phyloP scores from a whole-genome alignment of 2,888 invertebrate species.

The Orchesella flavescens region DNA sequence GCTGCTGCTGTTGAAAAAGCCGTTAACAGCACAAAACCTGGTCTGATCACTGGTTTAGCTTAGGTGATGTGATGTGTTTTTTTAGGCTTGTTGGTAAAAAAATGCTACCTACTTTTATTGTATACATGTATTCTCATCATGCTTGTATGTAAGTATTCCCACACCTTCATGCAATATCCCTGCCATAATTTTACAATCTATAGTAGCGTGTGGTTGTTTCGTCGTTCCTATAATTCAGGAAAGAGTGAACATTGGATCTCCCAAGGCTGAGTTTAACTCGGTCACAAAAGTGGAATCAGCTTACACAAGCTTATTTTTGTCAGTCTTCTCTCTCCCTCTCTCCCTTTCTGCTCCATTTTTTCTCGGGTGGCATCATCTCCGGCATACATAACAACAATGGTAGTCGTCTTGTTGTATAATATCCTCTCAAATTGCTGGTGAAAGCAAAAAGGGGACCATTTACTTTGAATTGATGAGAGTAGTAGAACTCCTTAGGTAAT shows the following conservation, averaged over 20 bases:
- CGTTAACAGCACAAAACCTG: neutral
- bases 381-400: neutral
- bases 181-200: conserved; percentile 3
- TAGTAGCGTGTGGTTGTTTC: no score
- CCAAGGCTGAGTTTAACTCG: conserved; percentile 47
- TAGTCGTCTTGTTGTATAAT: neutral
- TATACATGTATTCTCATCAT: no score
- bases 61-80: neutral
- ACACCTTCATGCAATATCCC: no score
- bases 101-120: no score
- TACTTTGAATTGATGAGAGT: conserved; percentile 34
- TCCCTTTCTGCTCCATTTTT: conserved; percentile 6
- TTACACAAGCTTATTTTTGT: conserved; percentile 51
- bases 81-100: no score
- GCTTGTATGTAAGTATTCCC: no score
- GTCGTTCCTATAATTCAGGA: no score
- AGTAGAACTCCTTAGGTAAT: conserved; percentile 34
- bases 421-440: conserved; percentile 39
- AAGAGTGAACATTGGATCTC: conserved; percentile 2
- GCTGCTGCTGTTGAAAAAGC: neutral
- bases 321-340: neutral
- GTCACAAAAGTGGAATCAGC: conserved; percentile 59
- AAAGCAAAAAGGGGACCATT: conserved; percentile 30
- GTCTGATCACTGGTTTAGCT: conserved; percentile 2
- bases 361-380: neutral